Percentiles rank a stretch among this genome's conserved stretches.
Evolutionary conservation across 2,113 vertebrate species (phyloP).

Genomic region (Archocentrus centrarchus): DNA sequence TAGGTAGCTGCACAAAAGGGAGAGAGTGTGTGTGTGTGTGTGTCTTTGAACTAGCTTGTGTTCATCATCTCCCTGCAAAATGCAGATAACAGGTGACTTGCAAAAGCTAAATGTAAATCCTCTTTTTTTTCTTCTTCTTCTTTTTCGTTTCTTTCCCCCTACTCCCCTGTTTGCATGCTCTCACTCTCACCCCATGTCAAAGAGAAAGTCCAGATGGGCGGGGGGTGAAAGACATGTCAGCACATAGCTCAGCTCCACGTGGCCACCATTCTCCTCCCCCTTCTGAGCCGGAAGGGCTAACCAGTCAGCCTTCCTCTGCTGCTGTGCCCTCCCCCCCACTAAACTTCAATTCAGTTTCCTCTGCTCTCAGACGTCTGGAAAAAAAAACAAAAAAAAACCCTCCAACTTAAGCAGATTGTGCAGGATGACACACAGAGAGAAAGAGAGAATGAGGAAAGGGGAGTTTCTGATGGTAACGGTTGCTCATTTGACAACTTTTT

Average conservation of each 20-base stretch:
- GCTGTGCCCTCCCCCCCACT: constrained; percentile 48
- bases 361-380: constrained; percentile 21
- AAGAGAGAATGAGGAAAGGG: constrained; percentile 35
- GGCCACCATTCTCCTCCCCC: constrained; percentile 71
- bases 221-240: constrained; percentile 72
- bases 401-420: not conserved
- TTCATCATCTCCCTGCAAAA: not conserved
- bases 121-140: not conserved
- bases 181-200: constrained; percentile 18
- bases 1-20: not conserved
- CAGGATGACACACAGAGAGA: constrained; percentile 12
- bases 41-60: not conserved
- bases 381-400: not conserved
- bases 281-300: constrained; percentile 65
- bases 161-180: not conserved
- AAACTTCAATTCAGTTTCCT: constrained; percentile 20
- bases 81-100: not conserved
- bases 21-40: not conserved
- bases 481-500: constrained; percentile 67
- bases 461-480: constrained; percentile 47
- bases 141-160: not conserved
- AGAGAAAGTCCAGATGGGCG: constrained; percentile 25
- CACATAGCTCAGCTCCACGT: constrained; percentile 80
- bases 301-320: constrained; percentile 67
- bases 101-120: constrained; percentile 1